Evolutionary conservation across 2,888 invertebrate species (phyloP).

Genomic region (Noctua janthina): DNA sequence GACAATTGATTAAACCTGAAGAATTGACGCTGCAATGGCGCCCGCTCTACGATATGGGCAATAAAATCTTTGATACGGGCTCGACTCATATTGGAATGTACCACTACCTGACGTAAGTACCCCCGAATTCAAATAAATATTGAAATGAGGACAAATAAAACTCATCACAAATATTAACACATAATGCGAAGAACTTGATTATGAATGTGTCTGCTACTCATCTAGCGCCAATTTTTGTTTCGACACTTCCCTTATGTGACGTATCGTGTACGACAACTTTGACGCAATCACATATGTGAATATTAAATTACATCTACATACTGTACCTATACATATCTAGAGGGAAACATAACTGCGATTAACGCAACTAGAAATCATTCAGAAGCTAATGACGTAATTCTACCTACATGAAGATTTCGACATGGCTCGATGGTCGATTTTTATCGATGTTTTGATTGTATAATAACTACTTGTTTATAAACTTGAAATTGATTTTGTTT

Average conservation of each 20-base stretch:
- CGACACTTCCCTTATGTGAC: constrained; percentile 47
- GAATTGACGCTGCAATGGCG: constrained; percentile 96
- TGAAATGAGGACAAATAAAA: constrained; percentile 12
- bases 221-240: constrained; percentile 50
- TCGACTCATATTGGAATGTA: constrained; percentile 91
- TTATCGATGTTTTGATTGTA: constrained; percentile 11
- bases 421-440: constrained; percentile 12
- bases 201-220: constrained; percentile 41
- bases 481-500: constrained; percentile 27
- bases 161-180: constrained; percentile 24
- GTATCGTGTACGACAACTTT: constrained; percentile 34
- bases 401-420: constrained; percentile 23
- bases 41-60: constrained; percentile 94
- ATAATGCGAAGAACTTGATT: constrained; percentile 40
- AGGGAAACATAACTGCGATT: constrained; percentile 8
- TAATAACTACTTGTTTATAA: constrained; percentile 14
- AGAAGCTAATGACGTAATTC: constrained; percentile 29
- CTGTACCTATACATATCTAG: not conserved
- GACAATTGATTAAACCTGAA: constrained; percentile 93
- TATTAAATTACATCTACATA: constrained; percentile 30
- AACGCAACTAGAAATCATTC: constrained; percentile 14
- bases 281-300: constrained; percentile 35
- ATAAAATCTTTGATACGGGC: constrained; percentile 90
- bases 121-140: constrained; percentile 1
- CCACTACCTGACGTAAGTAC: constrained; percentile 89